These are phyloP conservation scores for Macropis europaea DNA, from an alignment of 2,888 invertebrate genomes.

Conservation along the genomic window DNA sequence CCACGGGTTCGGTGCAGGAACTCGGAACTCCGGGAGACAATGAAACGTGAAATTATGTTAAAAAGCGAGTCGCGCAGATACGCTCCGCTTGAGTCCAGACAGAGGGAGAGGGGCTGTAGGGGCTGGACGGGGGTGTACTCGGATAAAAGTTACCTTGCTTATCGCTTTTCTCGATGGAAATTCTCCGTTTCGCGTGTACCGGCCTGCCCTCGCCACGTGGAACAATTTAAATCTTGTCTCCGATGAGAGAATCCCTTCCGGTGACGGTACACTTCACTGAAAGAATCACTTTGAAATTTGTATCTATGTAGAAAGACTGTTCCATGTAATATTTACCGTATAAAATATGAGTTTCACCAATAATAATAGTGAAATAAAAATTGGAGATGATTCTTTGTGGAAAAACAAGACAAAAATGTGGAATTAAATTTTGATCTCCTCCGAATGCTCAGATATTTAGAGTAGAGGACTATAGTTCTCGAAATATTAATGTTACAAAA, in stretches of 20 bases:
- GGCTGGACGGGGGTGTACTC: background rate
- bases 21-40: conserved; percentile 47
- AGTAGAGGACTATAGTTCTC: too few relatives aligned
- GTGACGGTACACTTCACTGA: background rate
- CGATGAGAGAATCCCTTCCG: background rate
- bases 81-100: conserved; percentile 14
- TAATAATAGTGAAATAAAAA: too few relatives aligned
- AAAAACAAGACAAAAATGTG: too few relatives aligned
- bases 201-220: conserved; percentile 7
- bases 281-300: background rate
- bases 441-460: too few relatives aligned
- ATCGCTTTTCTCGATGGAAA: conserved; percentile 54
- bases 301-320: too few relatives aligned
- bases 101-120: background rate
- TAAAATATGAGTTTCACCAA: too few relatives aligned
- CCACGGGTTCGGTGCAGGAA: conserved; percentile 27
- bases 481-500: too few relatives aligned
- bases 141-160: conserved; percentile 58
- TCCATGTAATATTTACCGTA: too few relatives aligned
- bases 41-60: conserved; percentile 64
- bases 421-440: too few relatives aligned
- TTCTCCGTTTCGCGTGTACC: conserved; percentile 28
- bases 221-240: conserved; percentile 33
- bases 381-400: too few relatives aligned
- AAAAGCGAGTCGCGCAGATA: conserved; percentile 49